Conservation (phyloP, 2,888 invertebrate genomes). For the Sphaerophoria rueppellii region DNA sequence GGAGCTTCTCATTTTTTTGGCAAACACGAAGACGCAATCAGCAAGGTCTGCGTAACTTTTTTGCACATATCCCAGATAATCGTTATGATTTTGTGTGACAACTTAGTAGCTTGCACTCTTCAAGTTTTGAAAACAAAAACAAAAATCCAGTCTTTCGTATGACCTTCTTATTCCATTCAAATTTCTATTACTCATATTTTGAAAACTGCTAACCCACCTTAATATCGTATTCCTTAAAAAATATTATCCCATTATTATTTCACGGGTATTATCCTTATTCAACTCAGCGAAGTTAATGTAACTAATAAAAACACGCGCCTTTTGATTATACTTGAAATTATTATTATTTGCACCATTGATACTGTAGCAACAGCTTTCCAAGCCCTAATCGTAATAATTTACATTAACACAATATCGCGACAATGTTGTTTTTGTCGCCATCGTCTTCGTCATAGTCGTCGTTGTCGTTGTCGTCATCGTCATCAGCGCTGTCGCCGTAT, state of each 20-base stretch:
- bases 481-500: background rate
- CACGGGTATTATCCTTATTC: slow-evolving; percentile 46
- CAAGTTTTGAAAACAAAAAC: no score
- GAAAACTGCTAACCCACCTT: background rate
- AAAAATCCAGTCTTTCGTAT: no score
- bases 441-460: background rate
- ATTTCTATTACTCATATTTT: background rate
- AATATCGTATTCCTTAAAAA: slow-evolving; percentile 17
- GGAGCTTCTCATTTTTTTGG: no score
- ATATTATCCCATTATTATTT: slow-evolving; percentile 47
- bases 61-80: no score
- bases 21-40: no score
- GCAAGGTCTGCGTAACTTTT: no score
- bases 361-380: slow-evolving; percentile 37
- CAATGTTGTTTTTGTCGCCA: background rate
- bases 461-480: slow-evolving; percentile 18
- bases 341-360: slow-evolving; percentile 62
- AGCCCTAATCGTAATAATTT: slow-evolving; percentile 50
- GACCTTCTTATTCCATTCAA: no score
- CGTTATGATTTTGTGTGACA: no score
- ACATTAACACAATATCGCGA: slow-evolving; percentile 51
- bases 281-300: slow-evolving; percentile 42
- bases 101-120: no score
- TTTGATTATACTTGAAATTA: slow-evolving; percentile 67
- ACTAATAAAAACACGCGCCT: slow-evolving; percentile 56